Evolutionary conservation across 2,888 invertebrate species (phyloP).

Genomic region (Caenorhabditis angaria): DNA sequence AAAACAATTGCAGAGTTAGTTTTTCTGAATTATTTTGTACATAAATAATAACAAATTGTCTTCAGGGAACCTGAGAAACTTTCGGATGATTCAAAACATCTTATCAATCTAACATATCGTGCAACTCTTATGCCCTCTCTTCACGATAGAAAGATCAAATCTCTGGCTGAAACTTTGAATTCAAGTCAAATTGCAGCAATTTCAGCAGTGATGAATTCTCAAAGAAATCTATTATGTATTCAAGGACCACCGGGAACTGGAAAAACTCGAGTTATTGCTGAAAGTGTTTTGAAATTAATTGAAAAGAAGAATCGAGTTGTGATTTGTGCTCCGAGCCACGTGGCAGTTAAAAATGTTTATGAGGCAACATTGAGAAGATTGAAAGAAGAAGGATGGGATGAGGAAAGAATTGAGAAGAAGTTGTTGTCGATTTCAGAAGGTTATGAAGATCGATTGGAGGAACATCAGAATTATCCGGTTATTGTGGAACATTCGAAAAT

Average conservation of each 20-base stretch:
- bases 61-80: constrained; percentile 15
- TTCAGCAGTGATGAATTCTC: constrained; percentile 43
- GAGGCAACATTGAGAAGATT: constrained; percentile 23
- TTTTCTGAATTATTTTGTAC: not conserved
- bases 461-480: not conserved
- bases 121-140: constrained; percentile 32
- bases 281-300: constrained; percentile 39
- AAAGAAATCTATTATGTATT: constrained; percentile 49
- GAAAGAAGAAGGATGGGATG: not conserved
- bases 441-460: not conserved
- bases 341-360: constrained; percentile 50
- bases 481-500: not conserved
- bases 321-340: constrained; percentile 52
- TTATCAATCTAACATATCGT: constrained; percentile 31
- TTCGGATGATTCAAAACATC: constrained; percentile 22
- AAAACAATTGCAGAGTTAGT: constrained; percentile 16
- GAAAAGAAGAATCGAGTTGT: constrained; percentile 45
- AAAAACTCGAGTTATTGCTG: constrained; percentile 56
- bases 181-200: constrained; percentile 42
- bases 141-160: constrained; percentile 19
- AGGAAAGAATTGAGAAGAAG: not conserved
- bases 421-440: not conserved
- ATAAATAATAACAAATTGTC: not conserved
- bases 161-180: constrained; percentile 26
- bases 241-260: constrained; percentile 62